phyloP scores from a whole-genome alignment of 2,113 vertebrate genomes.

The Brevimyrus niger region DNA sequence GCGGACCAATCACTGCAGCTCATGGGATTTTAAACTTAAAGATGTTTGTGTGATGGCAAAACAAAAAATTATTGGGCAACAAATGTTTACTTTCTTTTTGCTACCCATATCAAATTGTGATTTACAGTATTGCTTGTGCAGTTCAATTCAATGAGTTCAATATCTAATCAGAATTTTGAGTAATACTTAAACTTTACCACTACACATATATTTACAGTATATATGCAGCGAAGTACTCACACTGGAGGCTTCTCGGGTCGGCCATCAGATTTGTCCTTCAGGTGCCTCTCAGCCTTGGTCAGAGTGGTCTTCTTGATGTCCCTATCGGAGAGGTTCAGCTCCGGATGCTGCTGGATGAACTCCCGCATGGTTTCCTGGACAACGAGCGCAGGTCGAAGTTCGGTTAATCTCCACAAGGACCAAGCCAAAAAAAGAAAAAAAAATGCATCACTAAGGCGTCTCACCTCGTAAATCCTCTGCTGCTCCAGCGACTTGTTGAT shows the following conservation, averaged over 20 bases:
- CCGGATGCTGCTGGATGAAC: constrained; percentile 92
- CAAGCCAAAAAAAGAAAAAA: background rate
- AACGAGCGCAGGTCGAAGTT: background rate
- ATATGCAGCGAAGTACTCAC: constrained; percentile 58
- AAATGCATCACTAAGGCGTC: background rate
- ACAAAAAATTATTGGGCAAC: background rate
- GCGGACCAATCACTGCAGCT: background rate
- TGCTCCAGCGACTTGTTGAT: constrained; percentile 95
- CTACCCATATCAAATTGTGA: no score
- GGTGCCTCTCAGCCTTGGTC: constrained; percentile 92
- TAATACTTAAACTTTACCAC: no score
- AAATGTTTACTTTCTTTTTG: no score
- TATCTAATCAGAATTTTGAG: no score
- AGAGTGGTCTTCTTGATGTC: constrained; percentile 83
- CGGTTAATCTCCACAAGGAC: background rate
- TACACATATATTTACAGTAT: no score
- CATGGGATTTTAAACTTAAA: background rate
- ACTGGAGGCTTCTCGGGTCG: constrained; percentile 91
- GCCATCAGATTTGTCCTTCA: constrained; percentile 96
- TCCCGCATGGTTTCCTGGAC: constrained; percentile 78
- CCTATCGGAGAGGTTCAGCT: constrained; percentile 82
- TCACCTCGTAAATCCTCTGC: constrained; percentile 88
- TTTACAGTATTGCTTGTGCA: no score
- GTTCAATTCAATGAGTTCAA: no score
- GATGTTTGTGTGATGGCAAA: background rate